phyloP scores from a whole-genome alignment of 2,113 vertebrate genomes.

The Tetrao urogallus region DNA sequence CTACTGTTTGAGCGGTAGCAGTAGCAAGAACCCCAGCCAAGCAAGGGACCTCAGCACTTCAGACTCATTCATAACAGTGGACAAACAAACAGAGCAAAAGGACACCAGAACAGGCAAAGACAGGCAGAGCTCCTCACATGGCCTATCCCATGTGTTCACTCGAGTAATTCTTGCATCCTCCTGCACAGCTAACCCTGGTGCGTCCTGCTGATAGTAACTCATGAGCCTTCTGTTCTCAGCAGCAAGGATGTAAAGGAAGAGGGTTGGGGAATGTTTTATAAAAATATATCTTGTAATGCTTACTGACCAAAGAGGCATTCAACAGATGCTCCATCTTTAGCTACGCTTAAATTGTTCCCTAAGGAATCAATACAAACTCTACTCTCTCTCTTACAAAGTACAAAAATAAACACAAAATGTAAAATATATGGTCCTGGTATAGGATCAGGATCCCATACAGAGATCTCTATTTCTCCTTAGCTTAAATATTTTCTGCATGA shows the following conservation, averaged over 20 bases:
- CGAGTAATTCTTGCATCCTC: background rate
- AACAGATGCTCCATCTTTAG: slow-evolving; percentile 36
- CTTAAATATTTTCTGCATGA: slow-evolving; percentile 13
- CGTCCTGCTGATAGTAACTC: slow-evolving; percentile 39
- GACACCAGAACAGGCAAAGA: background rate
- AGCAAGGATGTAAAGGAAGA: background rate
- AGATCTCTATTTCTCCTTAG: background rate
- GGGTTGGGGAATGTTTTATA: slow-evolving; percentile 17
- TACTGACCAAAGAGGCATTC: slow-evolving; percentile 14
- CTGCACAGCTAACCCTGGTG: background rate
- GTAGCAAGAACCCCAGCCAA: background rate
- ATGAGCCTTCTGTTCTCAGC: background rate
- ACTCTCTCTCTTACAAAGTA: slow-evolving; percentile 2
- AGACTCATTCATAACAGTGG: background rate
- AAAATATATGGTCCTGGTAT: slow-evolving; percentile 21
- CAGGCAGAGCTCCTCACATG: background rate
- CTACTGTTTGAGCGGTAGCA: background rate
- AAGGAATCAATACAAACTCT: slow-evolving; percentile 44
- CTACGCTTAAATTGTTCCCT: slow-evolving; percentile 47
- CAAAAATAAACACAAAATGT: slow-evolving; percentile 18
- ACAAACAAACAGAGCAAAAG: background rate
- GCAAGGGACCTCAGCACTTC: background rate
- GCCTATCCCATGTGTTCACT: background rate
- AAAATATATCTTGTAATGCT: slow-evolving; percentile 38
- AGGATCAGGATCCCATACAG: background rate